These are phyloP conservation scores for Pogoniulus pusillus DNA, from an alignment of 2,797 vertebrate genomes.

Conservation along the genomic window DNA sequence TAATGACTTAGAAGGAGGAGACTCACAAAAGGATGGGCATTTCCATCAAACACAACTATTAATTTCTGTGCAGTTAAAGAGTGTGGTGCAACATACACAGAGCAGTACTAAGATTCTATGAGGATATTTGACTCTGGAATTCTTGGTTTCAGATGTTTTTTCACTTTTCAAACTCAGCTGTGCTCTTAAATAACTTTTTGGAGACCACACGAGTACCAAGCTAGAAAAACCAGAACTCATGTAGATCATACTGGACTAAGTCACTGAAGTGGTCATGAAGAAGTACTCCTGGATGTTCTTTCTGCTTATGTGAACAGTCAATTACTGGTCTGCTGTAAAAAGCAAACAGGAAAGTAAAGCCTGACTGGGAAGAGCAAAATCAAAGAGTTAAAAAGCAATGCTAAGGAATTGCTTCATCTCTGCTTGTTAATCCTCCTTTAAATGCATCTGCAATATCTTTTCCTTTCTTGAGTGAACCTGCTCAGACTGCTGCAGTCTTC, in stretches of 20 bases:
- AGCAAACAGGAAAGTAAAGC: not conserved
- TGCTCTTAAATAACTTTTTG: not conserved
- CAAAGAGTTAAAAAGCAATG: not conserved
- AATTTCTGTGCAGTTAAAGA: not conserved
- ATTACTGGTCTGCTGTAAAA: not conserved
- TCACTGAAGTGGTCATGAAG: not conserved
- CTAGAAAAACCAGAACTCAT: not conserved
- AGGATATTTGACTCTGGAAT: not conserved
- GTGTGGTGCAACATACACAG: not conserved
- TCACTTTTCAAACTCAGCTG: not conserved
- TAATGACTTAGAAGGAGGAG: not conserved
- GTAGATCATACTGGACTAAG: not conserved
- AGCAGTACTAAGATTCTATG: not conserved
- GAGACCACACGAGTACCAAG: not conserved
- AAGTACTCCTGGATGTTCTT: not conserved
- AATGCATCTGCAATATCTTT: not conserved
- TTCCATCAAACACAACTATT: fast-evolving
- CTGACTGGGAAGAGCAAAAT: not conserved
- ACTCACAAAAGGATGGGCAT: not conserved
- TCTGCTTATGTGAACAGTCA: not conserved
- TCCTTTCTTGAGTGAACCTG: not conserved
- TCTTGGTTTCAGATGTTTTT: not conserved
- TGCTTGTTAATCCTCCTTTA: not conserved
- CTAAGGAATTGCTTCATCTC: not conserved
- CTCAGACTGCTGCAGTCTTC: not conserved